Evolutionary conservation across 2,797 vertebrate species (phyloP).

Genomic region (Tenualosa ilisha): DNA sequence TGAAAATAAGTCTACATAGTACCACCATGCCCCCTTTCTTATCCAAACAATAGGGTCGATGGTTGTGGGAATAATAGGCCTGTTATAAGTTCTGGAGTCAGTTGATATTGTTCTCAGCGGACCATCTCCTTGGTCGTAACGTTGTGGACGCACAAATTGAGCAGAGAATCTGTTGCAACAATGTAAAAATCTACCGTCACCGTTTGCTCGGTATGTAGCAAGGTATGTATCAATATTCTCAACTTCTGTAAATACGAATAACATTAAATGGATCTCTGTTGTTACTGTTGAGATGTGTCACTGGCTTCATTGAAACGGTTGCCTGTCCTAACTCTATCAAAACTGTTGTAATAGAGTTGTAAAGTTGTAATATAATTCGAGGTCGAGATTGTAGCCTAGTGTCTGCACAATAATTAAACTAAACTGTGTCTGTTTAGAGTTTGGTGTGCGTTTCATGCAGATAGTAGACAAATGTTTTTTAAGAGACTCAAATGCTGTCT

Average conservation of each 20-base stretch:
- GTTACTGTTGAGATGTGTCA: not conserved
- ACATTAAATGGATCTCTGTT: not conserved
- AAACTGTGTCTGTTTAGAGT: not conserved
- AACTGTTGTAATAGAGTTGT: not conserved
- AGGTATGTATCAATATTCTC: not conserved
- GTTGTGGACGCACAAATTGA: not conserved
- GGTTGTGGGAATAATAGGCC: conserved; percentile 1
- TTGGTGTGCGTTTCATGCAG: not conserved
- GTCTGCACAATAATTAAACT: not conserved
- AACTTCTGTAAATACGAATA: not conserved
- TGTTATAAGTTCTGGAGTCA: conserved; percentile 28
- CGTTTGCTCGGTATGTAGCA: not conserved
- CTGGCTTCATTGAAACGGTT: not conserved
- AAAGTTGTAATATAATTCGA: not conserved
- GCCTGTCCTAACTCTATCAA: not conserved
- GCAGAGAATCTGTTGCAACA: not conserved
- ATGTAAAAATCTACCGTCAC: not conserved
- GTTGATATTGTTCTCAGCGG: conserved; percentile 41
- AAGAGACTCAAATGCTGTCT: not conserved
- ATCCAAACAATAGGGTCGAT: not conserved
- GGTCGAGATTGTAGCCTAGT: not conserved
- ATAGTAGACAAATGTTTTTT: not conserved
- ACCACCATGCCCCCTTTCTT: not conserved
- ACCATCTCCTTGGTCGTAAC: not conserved
- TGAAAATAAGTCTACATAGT: not conserved